phyloP scores from a whole-genome alignment of 2,888 invertebrate species.

The Tupiocoris notatus region DNA sequence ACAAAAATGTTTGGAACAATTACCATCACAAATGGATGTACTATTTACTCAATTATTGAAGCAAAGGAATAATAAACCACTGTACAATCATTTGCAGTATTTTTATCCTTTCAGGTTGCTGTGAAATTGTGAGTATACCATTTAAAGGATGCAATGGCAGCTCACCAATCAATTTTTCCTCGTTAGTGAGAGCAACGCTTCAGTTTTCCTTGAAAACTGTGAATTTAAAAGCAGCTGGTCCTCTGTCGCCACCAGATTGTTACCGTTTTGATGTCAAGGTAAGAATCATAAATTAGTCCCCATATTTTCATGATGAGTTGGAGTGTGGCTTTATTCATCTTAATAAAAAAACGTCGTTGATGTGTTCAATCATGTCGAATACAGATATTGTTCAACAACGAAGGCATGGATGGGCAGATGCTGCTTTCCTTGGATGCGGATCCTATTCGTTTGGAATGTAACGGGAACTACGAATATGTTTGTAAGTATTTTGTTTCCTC shows the following conservation, averaged over 20 bases:
- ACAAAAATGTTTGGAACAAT: no score
- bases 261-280: conserved; percentile 76
- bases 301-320: no score
- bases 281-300: no score
- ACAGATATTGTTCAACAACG: conserved; percentile 79
- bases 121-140: conserved; percentile 1
- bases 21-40: no score
- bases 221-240: conserved; percentile 83
- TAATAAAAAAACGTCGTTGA: no score
- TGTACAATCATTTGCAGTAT: no score
- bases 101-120: conserved; percentile 32
- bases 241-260: conserved; percentile 87
- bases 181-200: conserved; percentile 72
- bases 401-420: conserved; percentile 93
- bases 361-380: no score
- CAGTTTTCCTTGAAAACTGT: conserved; percentile 82
- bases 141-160: conserved; percentile 17
- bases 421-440: conserved; percentile 74
- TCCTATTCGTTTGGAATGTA: conserved; percentile 72
- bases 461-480: conserved; percentile 73
- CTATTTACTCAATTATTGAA: no score
- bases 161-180: conserved; percentile 68
- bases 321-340: no score
- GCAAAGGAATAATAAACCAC: no score
- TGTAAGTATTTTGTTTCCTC: conserved; percentile 56